phyloP scores from a whole-genome alignment of 2,888 invertebrate genomes.

The Trichogramma evanescens region DNA sequence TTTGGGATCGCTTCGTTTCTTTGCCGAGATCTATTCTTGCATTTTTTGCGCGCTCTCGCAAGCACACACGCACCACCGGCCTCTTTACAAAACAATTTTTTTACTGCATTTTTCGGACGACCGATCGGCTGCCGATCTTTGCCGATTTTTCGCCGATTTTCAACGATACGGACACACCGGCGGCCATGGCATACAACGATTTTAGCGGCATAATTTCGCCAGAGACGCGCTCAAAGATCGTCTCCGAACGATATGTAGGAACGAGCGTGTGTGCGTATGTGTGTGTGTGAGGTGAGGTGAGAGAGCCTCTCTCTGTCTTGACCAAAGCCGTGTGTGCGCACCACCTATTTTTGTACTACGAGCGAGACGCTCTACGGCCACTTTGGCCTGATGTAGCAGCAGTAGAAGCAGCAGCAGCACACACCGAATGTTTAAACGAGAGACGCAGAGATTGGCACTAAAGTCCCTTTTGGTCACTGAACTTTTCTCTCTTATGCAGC shows the following conservation, averaged over 20 bases:
- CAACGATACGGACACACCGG: no score
- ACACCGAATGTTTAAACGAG: slow-evolving; percentile 28
- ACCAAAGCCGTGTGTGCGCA: background rate
- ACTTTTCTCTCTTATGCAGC: slow-evolving; percentile 28
- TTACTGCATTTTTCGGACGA: no score
- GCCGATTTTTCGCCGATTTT: no score
- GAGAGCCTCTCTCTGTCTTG: background rate
- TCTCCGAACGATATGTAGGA: background rate
- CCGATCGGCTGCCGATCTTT: no score
- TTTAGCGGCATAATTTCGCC: slow-evolving; percentile 1
- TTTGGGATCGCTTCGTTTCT: slow-evolving; percentile 5
- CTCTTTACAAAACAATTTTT: background rate
- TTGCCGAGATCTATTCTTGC: no score
- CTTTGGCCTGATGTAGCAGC: slow-evolving; percentile 17
- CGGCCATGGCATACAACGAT: no score
- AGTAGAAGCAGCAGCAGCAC: slow-evolving; percentile 18
- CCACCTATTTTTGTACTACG: slow-evolving; percentile 37
- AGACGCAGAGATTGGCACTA: slow-evolving; percentile 35
- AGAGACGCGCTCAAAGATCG: slow-evolving; percentile 6
- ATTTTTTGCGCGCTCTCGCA: no score
- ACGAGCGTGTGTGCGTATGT: no score
- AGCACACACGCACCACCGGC: background rate
- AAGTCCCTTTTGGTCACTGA: slow-evolving; percentile 44
- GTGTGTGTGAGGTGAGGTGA: no score
- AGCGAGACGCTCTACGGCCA: slow-evolving; percentile 28